Base-by-base conservation (phyloP, 2,797 vertebrate genomes). In the Amniataba percoides region DNA sequence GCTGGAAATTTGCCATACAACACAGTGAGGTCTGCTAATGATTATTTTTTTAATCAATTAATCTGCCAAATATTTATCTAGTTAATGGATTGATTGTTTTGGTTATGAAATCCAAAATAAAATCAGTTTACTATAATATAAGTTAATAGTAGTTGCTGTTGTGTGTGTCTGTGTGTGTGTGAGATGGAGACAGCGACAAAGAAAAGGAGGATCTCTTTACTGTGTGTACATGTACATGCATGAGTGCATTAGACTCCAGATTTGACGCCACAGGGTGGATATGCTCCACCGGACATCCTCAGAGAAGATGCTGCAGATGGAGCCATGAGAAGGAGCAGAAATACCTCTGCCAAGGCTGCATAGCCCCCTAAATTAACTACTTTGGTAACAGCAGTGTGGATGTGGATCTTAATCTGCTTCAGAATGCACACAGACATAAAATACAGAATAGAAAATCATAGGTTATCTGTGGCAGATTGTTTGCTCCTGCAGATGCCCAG, bases 261-360 rank as follows among this genome's bases (percentile, higher is more conserved):
- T 90, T 90, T 90, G 80, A 77, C 91, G 0, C 88, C 78, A 62
- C 88, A 85, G 87, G 87, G 77, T 49, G 65, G 77, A 69, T 83
- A 88, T 83, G 92, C 87, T 92, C 78, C 83, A 81, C n/a, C 84
- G 82, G 80, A 74, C 74, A 70, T 78, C 63, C 59, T 83, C 52
- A 40, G 74, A 83, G 73, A 77, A 80, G 74, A 55, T 76, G 84
- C 74, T 76, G 71, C 81, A 79, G 85, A 82, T 77, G 76, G 80
- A 84, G 78, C 16, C 60, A 43, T 57, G 13, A 77, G 74, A 63
- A 67, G 53, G 71, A 48, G 27, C 49, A 77, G 27, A 52, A 65
- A 74, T 3, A n/a, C n/a, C 25, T 63, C 40, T 7, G 15, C 25
- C 21, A 53, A 71, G 27, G 53, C 71, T 42, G 15, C 51, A 58